phyloP scores from a whole-genome alignment of 2,113 vertebrate genomes.

The Gambusia affinis region DNA sequence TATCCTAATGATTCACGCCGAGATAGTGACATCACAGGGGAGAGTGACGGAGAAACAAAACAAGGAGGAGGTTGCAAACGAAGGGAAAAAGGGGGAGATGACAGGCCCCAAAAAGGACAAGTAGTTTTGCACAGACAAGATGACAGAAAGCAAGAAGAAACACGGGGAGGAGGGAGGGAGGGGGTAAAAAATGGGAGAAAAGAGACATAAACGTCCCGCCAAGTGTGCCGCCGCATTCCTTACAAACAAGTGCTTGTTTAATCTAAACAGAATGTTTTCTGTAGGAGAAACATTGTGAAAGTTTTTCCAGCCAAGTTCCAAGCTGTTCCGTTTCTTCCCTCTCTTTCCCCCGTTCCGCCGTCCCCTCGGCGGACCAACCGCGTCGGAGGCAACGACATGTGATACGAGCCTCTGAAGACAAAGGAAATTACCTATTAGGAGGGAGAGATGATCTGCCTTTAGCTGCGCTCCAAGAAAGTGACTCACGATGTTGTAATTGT shows the following conservation, averaged over 20 bases:
- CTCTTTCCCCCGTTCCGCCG: not conserved
- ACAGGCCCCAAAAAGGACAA: conserved; percentile 60
- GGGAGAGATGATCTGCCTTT: conserved; percentile 77
- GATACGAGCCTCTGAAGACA: conserved; percentile 74
- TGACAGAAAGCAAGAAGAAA: conserved; percentile 52
- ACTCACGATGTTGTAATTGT: conserved; percentile 83
- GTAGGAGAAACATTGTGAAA: conserved; percentile 47
- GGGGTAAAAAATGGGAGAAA: conserved; percentile 7
- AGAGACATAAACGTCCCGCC: conserved; percentile 45
- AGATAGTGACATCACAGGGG: conserved; percentile 75
- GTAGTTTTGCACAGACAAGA: conserved; percentile 48
- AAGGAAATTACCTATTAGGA: conserved; percentile 81
- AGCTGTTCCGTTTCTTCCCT: conserved; percentile 25
- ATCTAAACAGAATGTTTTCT: conserved; percentile 70
- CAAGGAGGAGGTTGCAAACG: conserved; percentile 24
- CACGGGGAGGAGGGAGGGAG: not conserved
- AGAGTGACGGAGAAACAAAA: conserved; percentile 54
- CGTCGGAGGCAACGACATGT: conserved; percentile 56
- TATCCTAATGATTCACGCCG: conserved; percentile 79
- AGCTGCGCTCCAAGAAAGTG: conserved; percentile 76
- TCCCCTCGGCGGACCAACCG: conserved; percentile 66
- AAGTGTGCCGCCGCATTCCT: conserved; percentile 52
- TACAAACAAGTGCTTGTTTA: conserved; percentile 62
- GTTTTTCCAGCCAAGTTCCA: conserved; percentile 59
- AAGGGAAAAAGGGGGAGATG: conserved; percentile 33